phyloP scores from a whole-genome alignment of 2,797 vertebrate species.

The Artibeus jamaicensis region DNA sequence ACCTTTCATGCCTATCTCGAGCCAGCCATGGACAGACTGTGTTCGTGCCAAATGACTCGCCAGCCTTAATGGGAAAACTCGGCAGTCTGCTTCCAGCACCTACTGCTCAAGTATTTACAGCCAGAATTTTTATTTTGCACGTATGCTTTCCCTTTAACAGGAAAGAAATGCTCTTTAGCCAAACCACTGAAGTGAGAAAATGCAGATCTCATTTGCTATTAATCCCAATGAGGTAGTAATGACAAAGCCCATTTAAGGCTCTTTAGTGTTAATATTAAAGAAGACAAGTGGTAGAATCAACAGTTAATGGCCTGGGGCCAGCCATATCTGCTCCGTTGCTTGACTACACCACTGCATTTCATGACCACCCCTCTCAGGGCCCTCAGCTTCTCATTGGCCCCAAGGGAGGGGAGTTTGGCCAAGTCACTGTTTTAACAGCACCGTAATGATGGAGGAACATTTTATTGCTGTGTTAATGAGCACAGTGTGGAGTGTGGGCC shows the following conservation, averaged over 20 bases:
- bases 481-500: background rate
- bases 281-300: conserved; percentile 38
- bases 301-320: conserved; percentile 45
- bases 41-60: background rate
- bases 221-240: conserved; percentile 70
- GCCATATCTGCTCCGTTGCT: background rate
- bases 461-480: conserved; percentile 51
- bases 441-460: background rate
- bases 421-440: background rate
- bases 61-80: conserved; percentile 12
- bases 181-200: conserved; percentile 64
- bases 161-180: conserved; percentile 56
- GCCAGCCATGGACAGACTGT: background rate
- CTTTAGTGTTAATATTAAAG: conserved; percentile 51
- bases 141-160: conserved; percentile 34
- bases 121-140: conserved; percentile 24
- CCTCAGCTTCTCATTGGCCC: background rate
- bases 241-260: conserved; percentile 64
- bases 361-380: background rate
- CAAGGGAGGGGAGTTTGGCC: background rate
- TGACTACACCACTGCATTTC: background rate
- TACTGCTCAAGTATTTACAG: conserved; percentile 31
- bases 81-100: background rate
- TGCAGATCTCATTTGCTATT: conserved; percentile 45
- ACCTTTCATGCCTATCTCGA: background rate